Percentiles rank a stretch among this genome's conserved stretches.
These are phyloP conservation scores for Yponomeuta malinellus DNA, from an alignment of 2,888 invertebrate species.

Conservation along the genomic window DNA sequence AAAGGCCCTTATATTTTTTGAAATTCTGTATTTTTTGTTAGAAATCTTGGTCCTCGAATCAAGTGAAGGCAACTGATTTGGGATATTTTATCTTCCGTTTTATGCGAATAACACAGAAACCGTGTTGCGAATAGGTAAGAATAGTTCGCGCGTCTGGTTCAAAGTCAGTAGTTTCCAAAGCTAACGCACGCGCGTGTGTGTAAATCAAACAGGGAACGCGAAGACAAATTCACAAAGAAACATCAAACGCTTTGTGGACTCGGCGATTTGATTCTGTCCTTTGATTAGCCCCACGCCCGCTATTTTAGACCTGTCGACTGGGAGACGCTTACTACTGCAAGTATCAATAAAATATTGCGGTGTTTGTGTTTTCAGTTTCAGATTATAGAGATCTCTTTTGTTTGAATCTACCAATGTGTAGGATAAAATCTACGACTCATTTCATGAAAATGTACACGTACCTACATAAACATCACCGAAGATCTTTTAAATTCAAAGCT, in stretches of 20 bases:
- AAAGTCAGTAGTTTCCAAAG: slow-evolving; percentile 24
- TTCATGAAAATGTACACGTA: too few relatives aligned
- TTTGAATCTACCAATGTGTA: too few relatives aligned
- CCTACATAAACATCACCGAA: too few relatives aligned
- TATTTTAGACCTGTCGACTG: slow-evolving; percentile 42
- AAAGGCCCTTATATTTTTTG: too few relatives aligned
- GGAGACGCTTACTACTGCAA: slow-evolving; percentile 23
- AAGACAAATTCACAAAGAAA: slow-evolving; percentile 50
- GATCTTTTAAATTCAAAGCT: too few relatives aligned
- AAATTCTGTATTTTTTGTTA: too few relatives aligned
- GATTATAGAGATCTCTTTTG: too few relatives aligned
- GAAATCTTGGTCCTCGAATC: too few relatives aligned
- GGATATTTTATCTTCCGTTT: too few relatives aligned
- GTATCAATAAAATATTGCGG: slow-evolving; percentile 10
- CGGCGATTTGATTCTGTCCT: slow-evolving; percentile 59
- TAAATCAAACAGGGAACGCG: slow-evolving; percentile 31
- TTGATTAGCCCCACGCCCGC: slow-evolving; percentile 54
- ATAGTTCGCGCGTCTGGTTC: slow-evolving; percentile 19
- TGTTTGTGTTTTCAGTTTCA: neutral
- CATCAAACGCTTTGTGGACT: slow-evolving; percentile 54
- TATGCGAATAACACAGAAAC: neutral
- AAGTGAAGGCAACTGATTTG: too few relatives aligned
- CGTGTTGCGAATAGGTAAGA: slow-evolving; percentile 12
- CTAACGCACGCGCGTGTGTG: slow-evolving; percentile 21
- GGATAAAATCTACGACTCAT: too few relatives aligned